Evolutionary conservation across 2,888 invertebrate species (phyloP), one percentile per base, ranked within the genome.

Genomic region (Piscicola geometra): DNA sequence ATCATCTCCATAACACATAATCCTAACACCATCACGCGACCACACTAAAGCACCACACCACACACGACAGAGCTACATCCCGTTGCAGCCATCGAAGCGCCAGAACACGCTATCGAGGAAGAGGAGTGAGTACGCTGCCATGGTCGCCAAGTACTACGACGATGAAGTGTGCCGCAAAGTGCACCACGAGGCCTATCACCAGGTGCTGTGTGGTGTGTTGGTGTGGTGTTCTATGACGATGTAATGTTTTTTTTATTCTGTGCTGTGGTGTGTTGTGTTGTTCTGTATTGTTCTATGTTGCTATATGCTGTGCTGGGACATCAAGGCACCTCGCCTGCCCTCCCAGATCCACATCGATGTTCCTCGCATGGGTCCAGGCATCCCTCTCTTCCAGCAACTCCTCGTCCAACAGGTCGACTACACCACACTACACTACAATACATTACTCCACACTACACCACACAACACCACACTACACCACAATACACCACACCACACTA

Each of bases 351-450:
- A 97, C 86, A 99, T 99, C 83, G 99, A 99, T 87, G 96, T 99
- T 86, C 99, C 98, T 75, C 89, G 99, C 83, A 99, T 99, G 99
- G 97, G 96, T 85, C 98, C 99, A 12, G 89, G 95, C 77, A 93
- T 99, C 79, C 91, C 94, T 52, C 88, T 99, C 80, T 99, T 99
- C 86, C 97, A 99, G 86, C 98, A 99, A 87, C 89, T 89, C 80
- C 90, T 92, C 78, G 98, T 99, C 5, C 92, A 92, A 82, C 86
- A 87, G 84, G 88, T 88, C n/a, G 9, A 21, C 50, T 47, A n/a
- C n/a, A n/a, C n/a, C n/a, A n/a, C n/a, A n/a, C n/a, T n/a, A n/a
- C n/a, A n/a, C n/a, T n/a, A n/a, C n/a, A n/a, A n/a, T n/a, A n/a
- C n/a, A n/a, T n/a, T n/a, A n/a, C n/a, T n/a, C n/a, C n/a, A n/a